phyloP scores from a whole-genome alignment of 1,140 invertebrate species.

The Leptinotarsa undecemlineata region DNA sequence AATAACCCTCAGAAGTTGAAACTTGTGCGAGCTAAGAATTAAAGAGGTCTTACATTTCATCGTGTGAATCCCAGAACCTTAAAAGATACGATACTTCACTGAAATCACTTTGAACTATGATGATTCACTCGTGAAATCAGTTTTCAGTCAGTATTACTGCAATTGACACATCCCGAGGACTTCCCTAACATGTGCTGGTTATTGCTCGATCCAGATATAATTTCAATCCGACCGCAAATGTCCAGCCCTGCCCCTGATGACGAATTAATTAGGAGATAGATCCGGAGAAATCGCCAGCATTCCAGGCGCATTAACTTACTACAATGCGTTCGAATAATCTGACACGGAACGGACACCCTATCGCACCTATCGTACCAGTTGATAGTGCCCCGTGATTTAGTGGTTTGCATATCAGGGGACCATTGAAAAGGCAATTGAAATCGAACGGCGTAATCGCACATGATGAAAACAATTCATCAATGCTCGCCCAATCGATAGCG shows the following conservation, averaged over 20 bases:
- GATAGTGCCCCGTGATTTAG: constrained; percentile 54
- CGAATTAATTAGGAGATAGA: constrained; percentile 26
- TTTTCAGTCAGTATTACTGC: too few species aligned
- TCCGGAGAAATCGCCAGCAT: constrained; percentile 25
- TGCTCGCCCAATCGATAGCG: constrained; percentile 34
- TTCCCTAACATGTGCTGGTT: too few species aligned
- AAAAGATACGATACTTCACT: too few species aligned
- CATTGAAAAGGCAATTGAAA: constrained; percentile 56
- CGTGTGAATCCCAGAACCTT: too few species aligned
- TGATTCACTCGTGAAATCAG: too few species aligned
- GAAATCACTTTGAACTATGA: too few species aligned
- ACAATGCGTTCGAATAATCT: constrained; percentile 43
- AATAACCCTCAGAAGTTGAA: too few species aligned
- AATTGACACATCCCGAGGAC: too few species aligned
- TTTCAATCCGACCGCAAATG: constrained; percentile 6
- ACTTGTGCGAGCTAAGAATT: too few species aligned
- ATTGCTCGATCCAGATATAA: constrained; percentile 14
- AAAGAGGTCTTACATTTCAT: too few species aligned
- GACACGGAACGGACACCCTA: constrained; percentile 47
- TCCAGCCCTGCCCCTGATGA: background rate
- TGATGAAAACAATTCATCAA: constrained; percentile 56
- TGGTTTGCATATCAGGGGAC: constrained; percentile 50
- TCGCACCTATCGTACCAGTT: constrained; percentile 47
- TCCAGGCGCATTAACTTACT: constrained; percentile 27
- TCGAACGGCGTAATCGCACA: constrained; percentile 53